Conservation (phyloP, 2,797 vertebrate species). For the Carapus acus region DNA sequence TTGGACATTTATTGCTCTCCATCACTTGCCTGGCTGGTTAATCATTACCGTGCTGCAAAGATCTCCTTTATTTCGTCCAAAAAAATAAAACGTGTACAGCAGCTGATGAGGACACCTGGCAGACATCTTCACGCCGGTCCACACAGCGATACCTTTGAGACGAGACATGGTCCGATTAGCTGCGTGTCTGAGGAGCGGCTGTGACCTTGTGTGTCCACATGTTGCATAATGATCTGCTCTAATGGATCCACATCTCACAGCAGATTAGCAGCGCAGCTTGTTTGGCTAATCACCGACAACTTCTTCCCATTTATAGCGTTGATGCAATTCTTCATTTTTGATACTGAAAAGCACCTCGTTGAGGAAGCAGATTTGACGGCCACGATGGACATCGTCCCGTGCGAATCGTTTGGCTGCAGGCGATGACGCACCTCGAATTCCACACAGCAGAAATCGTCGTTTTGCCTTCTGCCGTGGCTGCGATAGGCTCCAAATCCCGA, state of each 20-base stretch:
- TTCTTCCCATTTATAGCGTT: slow-evolving; percentile 53
- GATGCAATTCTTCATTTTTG: slow-evolving; percentile 44
- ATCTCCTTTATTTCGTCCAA: too few relatives aligned
- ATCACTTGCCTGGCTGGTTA: too few relatives aligned
- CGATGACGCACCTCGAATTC: background rate
- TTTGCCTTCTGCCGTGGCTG: too few relatives aligned
- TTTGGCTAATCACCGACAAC: slow-evolving; percentile 59
- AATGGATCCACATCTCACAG: slow-evolving; percentile 46
- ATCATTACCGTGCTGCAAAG: too few relatives aligned
- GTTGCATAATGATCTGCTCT: slow-evolving; percentile 37
- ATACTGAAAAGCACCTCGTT: slow-evolving; percentile 25
- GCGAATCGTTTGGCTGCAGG: background rate
- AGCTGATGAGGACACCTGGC: slow-evolving; percentile 24
- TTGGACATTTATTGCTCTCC: too few relatives aligned
- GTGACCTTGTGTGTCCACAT: slow-evolving; percentile 8
- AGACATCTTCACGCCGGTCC: slow-evolving; percentile 21
- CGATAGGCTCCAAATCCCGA: slow-evolving; percentile 33
- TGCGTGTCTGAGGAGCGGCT: background rate
- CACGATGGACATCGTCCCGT: slow-evolving; percentile 15
- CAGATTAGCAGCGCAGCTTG: slow-evolving; percentile 52
- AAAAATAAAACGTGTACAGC: background rate
- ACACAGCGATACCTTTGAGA: slow-evolving; percentile 21
- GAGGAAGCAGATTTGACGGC: slow-evolving; percentile 26
- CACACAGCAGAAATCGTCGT: too few relatives aligned
- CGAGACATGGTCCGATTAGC: slow-evolving; percentile 13